Base-by-base conservation (phyloP, 2,888 invertebrate species). In the Caenorhabditis macrosperma region DNA sequence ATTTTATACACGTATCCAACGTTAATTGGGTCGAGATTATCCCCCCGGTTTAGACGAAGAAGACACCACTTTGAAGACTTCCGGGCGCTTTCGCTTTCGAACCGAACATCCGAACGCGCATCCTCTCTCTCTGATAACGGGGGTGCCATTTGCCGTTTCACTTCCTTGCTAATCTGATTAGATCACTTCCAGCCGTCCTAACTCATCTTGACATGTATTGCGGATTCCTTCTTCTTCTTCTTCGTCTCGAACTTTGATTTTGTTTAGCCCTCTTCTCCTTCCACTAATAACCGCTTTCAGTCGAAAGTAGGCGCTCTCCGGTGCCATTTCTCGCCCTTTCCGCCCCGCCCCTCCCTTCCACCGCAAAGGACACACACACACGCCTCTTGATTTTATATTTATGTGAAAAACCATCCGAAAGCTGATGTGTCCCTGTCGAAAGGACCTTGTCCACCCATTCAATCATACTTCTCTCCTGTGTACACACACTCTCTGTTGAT, bases 11-110 rank as follows among this genome's bases (percentile, higher is more conserved):
- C 44, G 20, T 52, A 63, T 72, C 61, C 20, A 38, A 59, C 26
- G 63, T 72, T 72, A 72, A 72, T 72, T 72, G 63, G 72, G 72
- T 72, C 72, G 69, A 69, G 69, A 69, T 69, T 41, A 69, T 64
- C 72, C 48, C 52, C 48, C n/a, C 52, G 9, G 46, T 48, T 38
- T 35, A 46, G 55, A 66, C n/a, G n/a, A n/a, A n/a, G n/a, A n/a
- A n/a, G n/a, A n/a, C n/a, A n/a, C 66, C 59, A 69, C 50, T 57
- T 30, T 20, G 20, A 38, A 38, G 17, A n/a, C 22, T 52, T 69
- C 38, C 54, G 38, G 46, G 20, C 22, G 30, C 52, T 57, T 72
- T 63, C 55, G 4, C 55, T 63, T 63, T 61, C 38, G 38, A 33
- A 44, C 26, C 55, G 48, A 35, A 44, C 30, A 28, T 69, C 35